Conservation (phyloP, 2,113 vertebrate species). For the Papio anubis region DNA sequence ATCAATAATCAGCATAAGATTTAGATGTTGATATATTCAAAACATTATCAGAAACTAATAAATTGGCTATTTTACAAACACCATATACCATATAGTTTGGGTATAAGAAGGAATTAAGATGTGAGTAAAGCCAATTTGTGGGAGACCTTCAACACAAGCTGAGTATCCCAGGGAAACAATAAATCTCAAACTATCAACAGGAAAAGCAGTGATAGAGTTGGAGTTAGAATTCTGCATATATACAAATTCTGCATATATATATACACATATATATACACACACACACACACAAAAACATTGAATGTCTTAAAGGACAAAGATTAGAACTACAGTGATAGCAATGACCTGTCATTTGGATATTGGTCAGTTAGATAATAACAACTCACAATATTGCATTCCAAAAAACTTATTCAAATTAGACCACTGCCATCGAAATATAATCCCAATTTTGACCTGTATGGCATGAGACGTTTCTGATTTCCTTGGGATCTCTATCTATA, state of each 20-base stretch:
- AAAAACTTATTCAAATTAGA: neutral
- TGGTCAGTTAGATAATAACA: neutral
- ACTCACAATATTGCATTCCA: neutral
- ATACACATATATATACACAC: neutral
- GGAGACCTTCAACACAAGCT: neutral
- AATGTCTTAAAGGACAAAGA: neutral
- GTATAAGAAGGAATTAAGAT: neutral
- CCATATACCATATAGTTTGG: neutral
- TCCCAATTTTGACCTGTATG: neutral
- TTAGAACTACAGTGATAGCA: neutral
- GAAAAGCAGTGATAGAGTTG: neutral
- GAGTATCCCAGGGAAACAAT: neutral
- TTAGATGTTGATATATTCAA: neutral
- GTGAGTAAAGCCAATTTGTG: neutral
- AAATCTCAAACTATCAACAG: neutral
- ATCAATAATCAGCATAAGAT: neutral
- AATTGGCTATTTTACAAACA: neutral
- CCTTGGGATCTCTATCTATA: neutral
- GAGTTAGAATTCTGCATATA: neutral
- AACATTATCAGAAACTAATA: constrained; percentile 1
- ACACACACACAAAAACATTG: neutral
- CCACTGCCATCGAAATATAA: neutral
- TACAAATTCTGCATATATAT: no score
- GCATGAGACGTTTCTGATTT: neutral
- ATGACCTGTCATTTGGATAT: neutral